A percentile compares a stretch with the other conserved stretches of the same genome.
Conservation (phyloP, 2,797 vertebrate species). For the Paramormyrops hopkinsi region DNA sequence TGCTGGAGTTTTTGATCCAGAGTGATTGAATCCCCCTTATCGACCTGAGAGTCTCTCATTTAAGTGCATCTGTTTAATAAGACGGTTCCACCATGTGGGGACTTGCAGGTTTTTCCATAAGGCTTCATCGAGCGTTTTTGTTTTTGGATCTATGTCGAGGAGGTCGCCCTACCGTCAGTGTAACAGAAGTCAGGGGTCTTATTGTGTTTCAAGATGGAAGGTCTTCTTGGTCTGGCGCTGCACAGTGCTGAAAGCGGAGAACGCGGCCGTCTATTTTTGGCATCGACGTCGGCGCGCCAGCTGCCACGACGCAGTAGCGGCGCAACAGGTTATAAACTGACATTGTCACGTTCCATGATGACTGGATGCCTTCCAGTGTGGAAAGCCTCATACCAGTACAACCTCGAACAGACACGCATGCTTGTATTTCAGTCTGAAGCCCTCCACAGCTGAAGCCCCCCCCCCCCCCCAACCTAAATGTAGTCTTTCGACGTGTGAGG, state of each 20-base stretch:
- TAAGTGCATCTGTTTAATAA: background rate
- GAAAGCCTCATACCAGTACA: background rate
- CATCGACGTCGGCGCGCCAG: background rate
- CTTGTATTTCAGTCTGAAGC: background rate
- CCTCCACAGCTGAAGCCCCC: background rate
- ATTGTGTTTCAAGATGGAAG: conserved; percentile 31
- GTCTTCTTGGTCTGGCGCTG: conserved; percentile 27
- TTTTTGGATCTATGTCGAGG: background rate
- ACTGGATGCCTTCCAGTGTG: background rate
- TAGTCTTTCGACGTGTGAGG: background rate
- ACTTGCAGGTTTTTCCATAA: background rate
- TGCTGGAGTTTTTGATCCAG: background rate
- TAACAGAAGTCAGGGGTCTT: background rate
- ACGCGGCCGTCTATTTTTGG: conserved; percentile 23
- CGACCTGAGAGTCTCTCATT: background rate
- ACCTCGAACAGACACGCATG: background rate
- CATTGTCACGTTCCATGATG: background rate
- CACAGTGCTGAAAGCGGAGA: conserved; percentile 35
- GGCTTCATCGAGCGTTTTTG: background rate
- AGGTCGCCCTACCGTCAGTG: background rate
- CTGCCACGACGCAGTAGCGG: conserved; percentile 13
- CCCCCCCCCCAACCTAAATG: background rate
- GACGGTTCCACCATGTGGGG: background rate
- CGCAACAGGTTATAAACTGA: conserved; percentile 2
- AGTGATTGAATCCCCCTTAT: background rate